These are phyloP conservation scores for Fregata magnificens DNA, from an alignment of 2,113 vertebrate species.

Conservation along the genomic window DNA sequence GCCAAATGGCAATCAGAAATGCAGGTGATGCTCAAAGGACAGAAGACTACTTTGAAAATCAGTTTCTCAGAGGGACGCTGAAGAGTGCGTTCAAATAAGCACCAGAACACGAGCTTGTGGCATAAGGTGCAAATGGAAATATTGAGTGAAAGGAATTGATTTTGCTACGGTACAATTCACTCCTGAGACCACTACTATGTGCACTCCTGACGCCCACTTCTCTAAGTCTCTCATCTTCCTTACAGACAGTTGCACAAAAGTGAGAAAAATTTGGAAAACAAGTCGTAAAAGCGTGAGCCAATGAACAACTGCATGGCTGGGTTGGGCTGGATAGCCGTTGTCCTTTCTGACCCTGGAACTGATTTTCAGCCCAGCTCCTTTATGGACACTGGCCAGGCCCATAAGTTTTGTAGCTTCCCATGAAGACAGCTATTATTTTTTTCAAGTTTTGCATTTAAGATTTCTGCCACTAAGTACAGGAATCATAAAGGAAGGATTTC, in stretches of 20 bases:
- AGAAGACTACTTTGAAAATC: background rate
- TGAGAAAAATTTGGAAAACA: background rate
- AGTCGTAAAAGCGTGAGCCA: background rate
- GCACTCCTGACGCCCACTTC: background rate
- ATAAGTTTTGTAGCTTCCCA: background rate
- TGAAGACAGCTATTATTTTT: background rate
- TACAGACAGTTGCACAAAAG: background rate
- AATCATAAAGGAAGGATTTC: background rate
- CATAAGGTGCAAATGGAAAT: background rate
- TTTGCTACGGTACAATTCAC: background rate
- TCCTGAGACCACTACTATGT: background rate
- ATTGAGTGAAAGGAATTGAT: conserved; percentile 29
- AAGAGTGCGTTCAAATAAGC: background rate
- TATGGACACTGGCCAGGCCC: background rate
- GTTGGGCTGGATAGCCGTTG: background rate
- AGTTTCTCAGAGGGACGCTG: background rate
- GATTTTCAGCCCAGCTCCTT: background rate
- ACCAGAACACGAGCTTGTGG: background rate
- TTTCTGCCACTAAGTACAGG: background rate
- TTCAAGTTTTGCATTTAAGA: background rate
- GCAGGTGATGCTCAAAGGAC: background rate
- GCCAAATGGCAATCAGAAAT: background rate
- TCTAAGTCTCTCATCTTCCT: background rate
- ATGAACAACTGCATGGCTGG: background rate
- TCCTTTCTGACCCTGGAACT: background rate